Conservation (phyloP, 2,888 invertebrate species). For the Aphidius colemani region DNA sequence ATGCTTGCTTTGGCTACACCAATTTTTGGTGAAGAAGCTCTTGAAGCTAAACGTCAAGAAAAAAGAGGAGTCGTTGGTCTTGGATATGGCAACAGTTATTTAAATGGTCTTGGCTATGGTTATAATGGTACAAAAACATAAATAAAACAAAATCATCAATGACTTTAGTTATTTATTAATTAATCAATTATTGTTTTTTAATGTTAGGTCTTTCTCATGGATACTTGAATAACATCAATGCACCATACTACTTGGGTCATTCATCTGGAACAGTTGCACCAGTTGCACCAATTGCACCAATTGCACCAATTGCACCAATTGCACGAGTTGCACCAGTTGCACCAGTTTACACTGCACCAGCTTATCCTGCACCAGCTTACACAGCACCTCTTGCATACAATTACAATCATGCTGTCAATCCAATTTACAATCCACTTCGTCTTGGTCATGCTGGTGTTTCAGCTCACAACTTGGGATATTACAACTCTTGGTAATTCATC, state of each 20-base stretch:
- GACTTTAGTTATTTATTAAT: neutral
- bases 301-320: slow-evolving; percentile 29
- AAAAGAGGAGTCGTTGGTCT: slow-evolving; percentile 44
- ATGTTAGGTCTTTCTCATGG: slow-evolving; percentile 35
- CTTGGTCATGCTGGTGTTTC: slow-evolving; percentile 33
- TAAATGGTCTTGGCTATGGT: slow-evolving; percentile 27
- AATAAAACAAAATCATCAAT: neutral
- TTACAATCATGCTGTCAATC: too few relatives aligned
- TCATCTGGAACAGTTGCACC: slow-evolving; percentile 31
- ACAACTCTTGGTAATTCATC: slow-evolving; percentile 33
- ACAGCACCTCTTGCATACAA: neutral
- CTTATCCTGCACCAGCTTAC: slow-evolving; percentile 36
- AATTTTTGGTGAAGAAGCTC: slow-evolving; percentile 41
- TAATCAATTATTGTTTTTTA: slow-evolving; percentile 6
- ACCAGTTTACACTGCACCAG: slow-evolving; percentile 31
- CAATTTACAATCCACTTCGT: slow-evolving; percentile 23
- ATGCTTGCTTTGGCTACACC: slow-evolving; percentile 43
- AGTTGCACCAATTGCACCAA: slow-evolving; percentile 25
- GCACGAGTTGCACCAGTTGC: slow-evolving; percentile 27
- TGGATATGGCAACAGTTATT: slow-evolving; percentile 38
- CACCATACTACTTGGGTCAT: slow-evolving; percentile 26
- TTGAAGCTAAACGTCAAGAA: slow-evolving; percentile 43
- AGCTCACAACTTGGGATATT: slow-evolving; percentile 33
- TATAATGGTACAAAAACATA: slow-evolving; percentile 23
- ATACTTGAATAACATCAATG: slow-evolving; percentile 25